phyloP scores from a whole-genome alignment of 2,113 vertebrate species.

The Protomyctophum bolini region DNA sequence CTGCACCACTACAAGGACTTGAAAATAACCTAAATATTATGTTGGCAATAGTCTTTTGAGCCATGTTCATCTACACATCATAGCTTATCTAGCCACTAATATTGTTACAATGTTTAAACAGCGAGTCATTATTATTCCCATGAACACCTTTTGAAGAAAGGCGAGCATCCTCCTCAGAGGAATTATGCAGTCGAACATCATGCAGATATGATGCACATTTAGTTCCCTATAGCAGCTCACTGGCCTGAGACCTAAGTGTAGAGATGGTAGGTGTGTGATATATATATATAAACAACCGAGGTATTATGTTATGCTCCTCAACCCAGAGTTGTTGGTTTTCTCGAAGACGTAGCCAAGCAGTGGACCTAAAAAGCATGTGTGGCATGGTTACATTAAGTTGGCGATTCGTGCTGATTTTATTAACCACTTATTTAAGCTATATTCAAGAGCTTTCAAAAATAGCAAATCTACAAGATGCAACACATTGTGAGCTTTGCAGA shows the following conservation, averaged over 20 bases:
- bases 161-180: conserved; percentile 34
- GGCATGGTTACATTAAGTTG: conserved; percentile 58
- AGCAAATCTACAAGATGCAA: no score
- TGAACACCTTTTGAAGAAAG: no score
- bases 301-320: conserved; percentile 62
- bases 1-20: no score
- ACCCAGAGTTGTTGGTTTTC: conserved; percentile 42
- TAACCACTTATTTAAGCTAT: no score
- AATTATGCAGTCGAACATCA: conserved; percentile 49
- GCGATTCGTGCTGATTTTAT: conserved; percentile 37
- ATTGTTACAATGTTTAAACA: no score
- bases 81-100: no score
- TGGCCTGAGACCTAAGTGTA: conserved; percentile 65
- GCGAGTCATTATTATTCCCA: no score
- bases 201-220: conserved; percentile 58
- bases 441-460: no score
- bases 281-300: conserved; percentile 60
- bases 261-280: conserved; percentile 28
- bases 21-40: no score
- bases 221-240: conserved; percentile 48
- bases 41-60: no score
- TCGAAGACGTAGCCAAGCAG: conserved; percentile 33
- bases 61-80: no score
- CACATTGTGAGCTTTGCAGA: no score
- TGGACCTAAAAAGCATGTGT: conserved; percentile 55